These are phyloP conservation scores for Molossus alvarezi DNA, from an alignment of 2,797 vertebrate genomes.

Conservation along the genomic window DNA sequence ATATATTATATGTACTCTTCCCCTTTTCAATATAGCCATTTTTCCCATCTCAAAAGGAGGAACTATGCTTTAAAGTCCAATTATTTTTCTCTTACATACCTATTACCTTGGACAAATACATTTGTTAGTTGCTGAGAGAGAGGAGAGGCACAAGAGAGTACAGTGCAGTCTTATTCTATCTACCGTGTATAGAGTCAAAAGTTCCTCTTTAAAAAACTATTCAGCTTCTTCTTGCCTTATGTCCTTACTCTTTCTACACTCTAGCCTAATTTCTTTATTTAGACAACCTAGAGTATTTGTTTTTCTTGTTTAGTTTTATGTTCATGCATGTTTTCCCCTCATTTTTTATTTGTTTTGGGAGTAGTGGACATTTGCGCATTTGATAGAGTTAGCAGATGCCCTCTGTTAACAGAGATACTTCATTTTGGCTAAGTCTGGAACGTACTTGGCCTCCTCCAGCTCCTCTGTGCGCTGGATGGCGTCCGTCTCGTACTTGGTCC, in stretches of 20 bases:
- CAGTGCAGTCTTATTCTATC: background rate
- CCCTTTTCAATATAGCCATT: background rate
- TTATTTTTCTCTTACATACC: slow-evolving; percentile 1
- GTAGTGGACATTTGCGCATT: background rate
- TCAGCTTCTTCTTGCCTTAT: background rate
- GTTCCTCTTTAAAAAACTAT: background rate
- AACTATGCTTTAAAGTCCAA: slow-evolving; percentile 22
- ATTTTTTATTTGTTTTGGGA: background rate
- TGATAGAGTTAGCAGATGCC: background rate
- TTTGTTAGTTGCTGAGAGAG: background rate
- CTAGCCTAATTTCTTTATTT: slow-evolving; percentile 3
- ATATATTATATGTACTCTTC: background rate
- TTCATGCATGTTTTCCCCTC: background rate
- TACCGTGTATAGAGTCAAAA: background rate
- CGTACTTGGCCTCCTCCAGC: slow-evolving; percentile 93
- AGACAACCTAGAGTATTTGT: background rate
- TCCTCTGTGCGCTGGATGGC: slow-evolving; percentile 92
- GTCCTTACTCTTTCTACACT: background rate
- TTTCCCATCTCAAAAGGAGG: slow-evolving; percentile 35
- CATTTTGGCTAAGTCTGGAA: slow-evolving; percentile 61
- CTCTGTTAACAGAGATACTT: slow-evolving; percentile 34
- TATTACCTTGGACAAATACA: background rate
- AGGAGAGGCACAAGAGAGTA: background rate
- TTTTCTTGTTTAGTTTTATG: slow-evolving; percentile 42
- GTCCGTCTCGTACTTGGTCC: slow-evolving; percentile 91